Base-by-base conservation (phyloP, 2,888 invertebrate genomes). In the Malachius bipustulatus region DNA sequence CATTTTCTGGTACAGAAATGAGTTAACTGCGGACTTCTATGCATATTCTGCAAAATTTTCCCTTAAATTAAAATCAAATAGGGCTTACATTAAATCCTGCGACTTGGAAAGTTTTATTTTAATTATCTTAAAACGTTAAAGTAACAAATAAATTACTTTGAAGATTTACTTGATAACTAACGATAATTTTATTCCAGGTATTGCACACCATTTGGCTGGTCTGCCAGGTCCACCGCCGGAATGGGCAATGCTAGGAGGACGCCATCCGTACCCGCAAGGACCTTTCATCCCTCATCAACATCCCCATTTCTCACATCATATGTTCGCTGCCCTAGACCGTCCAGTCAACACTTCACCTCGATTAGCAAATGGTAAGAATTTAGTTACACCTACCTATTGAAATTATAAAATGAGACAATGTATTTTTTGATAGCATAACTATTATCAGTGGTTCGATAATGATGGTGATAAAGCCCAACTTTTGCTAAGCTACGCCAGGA, bases 151-250 rank as follows among this genome's bases (percentile, higher is more conserved):
- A 8, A 24, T 24, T 8, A 8, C n/a, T 8, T 24, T 29, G 29
- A 9, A 29, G 6, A 6, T 11, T 29, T 29, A 29, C 8, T 8
- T 9, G 10, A 11, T 29, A 29, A 9, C 8, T 9, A 8, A 29
- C 24, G 11, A 29, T 10, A 2, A 35, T 34, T 10, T 29, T 28
- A 34, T 42, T 62, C 1, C 62, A 82, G 82, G 82, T 44, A 77
- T 82, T 51, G 81, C 81, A 1, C 82, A 82, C 52, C 82, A 81
- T 56, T 55, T 81, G 42, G 77, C 78, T 4, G 78, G 78, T 2
- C 63, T 80, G 45, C 79, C 78, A 6, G 73, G 75, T 1, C 77
- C 72, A 63, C 74, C 77, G 13, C 73, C 75, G 1, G 78, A 78
- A 30, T 73, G 79, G 62, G 63, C 52, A 40, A 55, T 54, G 44